A percentile compares a stretch with the other conserved stretches of the same genome.
phyloP scores from a whole-genome alignment of 2,113 vertebrate species.

The Prunella fulvescens region DNA sequence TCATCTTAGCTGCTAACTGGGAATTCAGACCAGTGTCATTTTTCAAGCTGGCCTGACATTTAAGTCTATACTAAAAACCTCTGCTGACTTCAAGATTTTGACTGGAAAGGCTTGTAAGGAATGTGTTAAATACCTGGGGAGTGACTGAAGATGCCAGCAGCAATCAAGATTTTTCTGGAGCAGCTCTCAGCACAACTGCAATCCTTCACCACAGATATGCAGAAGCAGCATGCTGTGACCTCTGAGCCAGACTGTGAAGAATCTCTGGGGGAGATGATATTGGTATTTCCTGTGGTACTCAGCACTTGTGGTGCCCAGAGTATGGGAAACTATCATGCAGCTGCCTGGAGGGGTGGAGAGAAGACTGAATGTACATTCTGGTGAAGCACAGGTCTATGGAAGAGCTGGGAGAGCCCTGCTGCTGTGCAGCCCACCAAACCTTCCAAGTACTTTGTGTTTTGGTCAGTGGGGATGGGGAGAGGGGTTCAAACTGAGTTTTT shows the following conservation, averaged over 20 bases:
- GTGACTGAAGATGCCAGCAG: slow-evolving; percentile 6
- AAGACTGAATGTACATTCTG: background rate
- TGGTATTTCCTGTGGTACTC: slow-evolving; percentile 32
- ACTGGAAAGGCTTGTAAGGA: background rate
- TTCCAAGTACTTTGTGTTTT: background rate
- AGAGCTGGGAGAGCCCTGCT: background rate
- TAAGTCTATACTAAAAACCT: background rate
- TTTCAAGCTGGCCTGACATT: background rate
- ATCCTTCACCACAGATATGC: slow-evolving; percentile 29
- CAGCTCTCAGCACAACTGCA: background rate
- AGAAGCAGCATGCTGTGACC: background rate
- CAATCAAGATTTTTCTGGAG: background rate
- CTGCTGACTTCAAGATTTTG: background rate
- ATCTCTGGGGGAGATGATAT: background rate
- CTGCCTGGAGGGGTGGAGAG: background rate
- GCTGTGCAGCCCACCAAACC: background rate
- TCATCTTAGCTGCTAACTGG: background rate
- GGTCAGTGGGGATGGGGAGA: background rate
- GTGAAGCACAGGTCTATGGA: background rate
- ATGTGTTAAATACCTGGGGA: slow-evolving; percentile 45
- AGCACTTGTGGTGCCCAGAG: background rate
- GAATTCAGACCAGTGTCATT: background rate
- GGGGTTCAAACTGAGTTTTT: background rate
- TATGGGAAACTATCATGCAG: background rate
- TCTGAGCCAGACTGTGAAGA: background rate